Percentiles rank a stretch among this genome's conserved stretches.
Evolutionary conservation across 2,797 vertebrate genomes (phyloP).

Genomic region (Hemibagrus guttatus): DNA sequence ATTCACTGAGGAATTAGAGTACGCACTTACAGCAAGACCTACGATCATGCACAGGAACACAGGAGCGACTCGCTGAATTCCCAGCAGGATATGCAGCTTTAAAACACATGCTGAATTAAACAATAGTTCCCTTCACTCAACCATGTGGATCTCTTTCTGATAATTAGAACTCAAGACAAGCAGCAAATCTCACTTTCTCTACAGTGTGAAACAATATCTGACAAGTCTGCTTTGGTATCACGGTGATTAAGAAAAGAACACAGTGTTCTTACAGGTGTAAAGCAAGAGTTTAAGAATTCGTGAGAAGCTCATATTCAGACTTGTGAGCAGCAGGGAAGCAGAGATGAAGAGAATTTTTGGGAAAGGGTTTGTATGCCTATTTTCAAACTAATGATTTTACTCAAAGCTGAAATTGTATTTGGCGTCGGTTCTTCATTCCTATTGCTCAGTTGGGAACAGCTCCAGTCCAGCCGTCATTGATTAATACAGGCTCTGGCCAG

Average conservation of each 20-base stretch:
- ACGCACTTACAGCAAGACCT: neutral
- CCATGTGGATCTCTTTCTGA: neutral
- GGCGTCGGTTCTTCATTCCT: constrained; percentile 28
- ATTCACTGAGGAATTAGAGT: neutral
- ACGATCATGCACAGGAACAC: neutral
- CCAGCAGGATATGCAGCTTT: neutral
- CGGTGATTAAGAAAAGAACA: neutral
- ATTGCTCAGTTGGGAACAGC: constrained; percentile 29
- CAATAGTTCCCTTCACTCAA: neutral
- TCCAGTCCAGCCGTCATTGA: constrained; percentile 25
- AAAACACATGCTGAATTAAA: neutral
- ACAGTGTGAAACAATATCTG: neutral
- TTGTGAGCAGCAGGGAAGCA: neutral
- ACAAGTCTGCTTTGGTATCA: neutral
- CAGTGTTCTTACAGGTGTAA: neutral
- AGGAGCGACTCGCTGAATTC: neutral
- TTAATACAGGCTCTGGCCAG: constrained; percentile 15
- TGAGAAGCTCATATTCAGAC: constrained; percentile 10
- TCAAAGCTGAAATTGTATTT: constrained; percentile 24
- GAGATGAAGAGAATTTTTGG: constrained; percentile 17
- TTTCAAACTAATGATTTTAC: constrained; percentile 32
- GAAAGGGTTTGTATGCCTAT: neutral
- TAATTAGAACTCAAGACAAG: neutral
- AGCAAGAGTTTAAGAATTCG: constrained; percentile 13
- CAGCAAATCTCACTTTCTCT: neutral